phyloP scores from a whole-genome alignment of 2,888 invertebrate genomes.

The Melinaea menophilus region DNA sequence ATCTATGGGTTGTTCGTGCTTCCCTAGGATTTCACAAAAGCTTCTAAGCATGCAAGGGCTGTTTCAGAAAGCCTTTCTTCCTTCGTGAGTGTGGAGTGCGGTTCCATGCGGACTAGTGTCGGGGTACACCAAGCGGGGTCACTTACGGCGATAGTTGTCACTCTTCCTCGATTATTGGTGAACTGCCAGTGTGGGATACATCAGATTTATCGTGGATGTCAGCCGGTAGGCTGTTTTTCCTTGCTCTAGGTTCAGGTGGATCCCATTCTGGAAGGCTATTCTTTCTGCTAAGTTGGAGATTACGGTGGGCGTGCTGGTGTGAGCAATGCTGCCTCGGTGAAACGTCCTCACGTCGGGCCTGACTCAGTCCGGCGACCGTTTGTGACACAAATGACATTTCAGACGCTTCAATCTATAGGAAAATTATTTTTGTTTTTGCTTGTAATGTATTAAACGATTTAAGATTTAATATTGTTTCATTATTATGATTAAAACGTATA shows the following conservation, averaged over 20 bases:
- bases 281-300: conserved; percentile 63
- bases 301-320: conserved; percentile 67
- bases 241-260: conserved; percentile 62
- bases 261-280: conserved; percentile 75
- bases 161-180: conserved; percentile 58
- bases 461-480: no score
- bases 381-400: conserved; percentile 77
- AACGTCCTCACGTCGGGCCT: conserved; percentile 62
- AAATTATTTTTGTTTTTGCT: conserved; percentile 14
- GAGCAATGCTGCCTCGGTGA: conserved; percentile 71
- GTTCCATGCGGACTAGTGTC: conserved; percentile 72
- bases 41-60: conserved; percentile 75
- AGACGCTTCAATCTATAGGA: conserved; percentile 26
- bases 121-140: conserved; percentile 62
- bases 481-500: no score
- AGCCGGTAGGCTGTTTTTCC: conserved; percentile 71
- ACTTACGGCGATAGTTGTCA: conserved; percentile 72
- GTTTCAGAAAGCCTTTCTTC: conserved; percentile 64
- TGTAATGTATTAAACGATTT: no score
- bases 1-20: conserved; percentile 68
- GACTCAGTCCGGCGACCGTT: conserved; percentile 75
- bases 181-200: conserved; percentile 41
- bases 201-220: conserved; percentile 62
- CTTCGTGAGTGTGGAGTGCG: conserved; percentile 58
- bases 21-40: conserved; percentile 65